Conservation (phyloP, 2,113 vertebrate species). For the Chloropsis hardwickii region DNA sequence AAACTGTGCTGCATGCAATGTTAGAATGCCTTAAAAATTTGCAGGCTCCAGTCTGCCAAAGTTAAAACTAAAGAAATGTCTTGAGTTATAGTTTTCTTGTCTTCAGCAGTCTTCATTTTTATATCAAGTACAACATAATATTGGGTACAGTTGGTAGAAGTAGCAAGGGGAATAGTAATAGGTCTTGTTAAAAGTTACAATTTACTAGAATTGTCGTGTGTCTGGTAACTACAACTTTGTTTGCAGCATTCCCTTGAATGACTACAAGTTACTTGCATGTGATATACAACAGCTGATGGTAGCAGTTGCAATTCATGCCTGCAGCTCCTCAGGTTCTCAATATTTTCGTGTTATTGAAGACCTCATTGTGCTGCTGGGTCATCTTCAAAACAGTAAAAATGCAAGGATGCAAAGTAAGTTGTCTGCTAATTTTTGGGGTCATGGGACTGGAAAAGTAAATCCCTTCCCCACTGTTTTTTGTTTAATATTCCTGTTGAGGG, state of each 20-base stretch:
- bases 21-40: neutral
- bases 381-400: conserved; percentile 93
- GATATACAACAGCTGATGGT: conserved; percentile 94
- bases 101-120: neutral
- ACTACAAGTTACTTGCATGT: conserved; percentile 90
- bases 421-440: conserved; percentile 13
- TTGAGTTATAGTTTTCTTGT: neutral
- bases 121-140: neutral
- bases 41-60: neutral
- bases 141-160: neutral
- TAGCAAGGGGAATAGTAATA: neutral
- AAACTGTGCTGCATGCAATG: neutral
- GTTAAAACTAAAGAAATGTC: neutral
- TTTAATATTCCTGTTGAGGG: neutral
- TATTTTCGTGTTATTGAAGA: conserved; percentile 99
- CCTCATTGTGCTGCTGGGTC: conserved; percentile 91
- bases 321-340: conserved; percentile 94
- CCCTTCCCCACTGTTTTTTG: neutral
- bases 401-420: conserved; percentile 87
- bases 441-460: neutral
- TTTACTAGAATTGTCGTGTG: neutral
- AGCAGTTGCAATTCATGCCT: conserved; percentile 94
- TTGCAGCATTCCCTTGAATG: conserved; percentile 86
- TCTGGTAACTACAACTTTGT: conserved; percentile 55
- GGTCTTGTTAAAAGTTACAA: neutral